Conservation (phyloP, 92 coral and sea anemone genomes). For the Phenganax stokvisi region DNA sequence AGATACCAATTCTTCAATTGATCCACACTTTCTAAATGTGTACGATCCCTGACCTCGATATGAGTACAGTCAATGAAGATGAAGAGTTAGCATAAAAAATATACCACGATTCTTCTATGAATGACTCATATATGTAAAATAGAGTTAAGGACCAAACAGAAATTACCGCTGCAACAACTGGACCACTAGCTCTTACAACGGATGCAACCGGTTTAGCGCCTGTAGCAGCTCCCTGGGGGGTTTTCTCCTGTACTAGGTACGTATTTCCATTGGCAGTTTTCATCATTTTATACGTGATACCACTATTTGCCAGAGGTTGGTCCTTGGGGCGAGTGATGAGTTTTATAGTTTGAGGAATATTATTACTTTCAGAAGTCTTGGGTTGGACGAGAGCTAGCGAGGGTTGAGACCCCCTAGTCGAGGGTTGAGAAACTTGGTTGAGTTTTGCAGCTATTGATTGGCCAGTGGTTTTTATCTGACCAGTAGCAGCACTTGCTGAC, state of each 20-base stretch:
- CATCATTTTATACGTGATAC: slow-evolving; percentile 24
- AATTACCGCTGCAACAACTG: neutral
- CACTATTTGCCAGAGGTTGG: neutral
- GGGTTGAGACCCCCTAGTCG: neutral
- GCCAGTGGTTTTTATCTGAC: neutral
- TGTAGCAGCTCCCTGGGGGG: neutral
- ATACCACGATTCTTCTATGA: neutral
- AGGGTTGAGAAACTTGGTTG: slow-evolving; percentile 11
- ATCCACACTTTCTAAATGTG: too few relatives aligned
- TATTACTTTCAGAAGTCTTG: neutral
- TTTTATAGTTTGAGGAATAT: neutral
- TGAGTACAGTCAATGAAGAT: neutral
- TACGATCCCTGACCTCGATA: too few relatives aligned
- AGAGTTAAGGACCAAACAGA: neutral
- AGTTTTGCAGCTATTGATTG: neutral
- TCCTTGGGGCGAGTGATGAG: neutral
- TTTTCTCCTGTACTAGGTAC: slow-evolving; percentile 28
- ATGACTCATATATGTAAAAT: too few relatives aligned
- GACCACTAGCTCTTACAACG: neutral
- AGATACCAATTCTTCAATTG: too few relatives aligned
- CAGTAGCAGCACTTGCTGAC: neutral
- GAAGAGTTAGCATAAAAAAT: neutral
- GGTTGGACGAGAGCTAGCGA: neutral
- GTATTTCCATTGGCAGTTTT: slow-evolving; percentile 15
- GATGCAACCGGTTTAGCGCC: slow-evolving; percentile 3